Evolutionary conservation across 2,888 invertebrate genomes (phyloP).

Genomic region (Philhelius pedissequus): DNA sequence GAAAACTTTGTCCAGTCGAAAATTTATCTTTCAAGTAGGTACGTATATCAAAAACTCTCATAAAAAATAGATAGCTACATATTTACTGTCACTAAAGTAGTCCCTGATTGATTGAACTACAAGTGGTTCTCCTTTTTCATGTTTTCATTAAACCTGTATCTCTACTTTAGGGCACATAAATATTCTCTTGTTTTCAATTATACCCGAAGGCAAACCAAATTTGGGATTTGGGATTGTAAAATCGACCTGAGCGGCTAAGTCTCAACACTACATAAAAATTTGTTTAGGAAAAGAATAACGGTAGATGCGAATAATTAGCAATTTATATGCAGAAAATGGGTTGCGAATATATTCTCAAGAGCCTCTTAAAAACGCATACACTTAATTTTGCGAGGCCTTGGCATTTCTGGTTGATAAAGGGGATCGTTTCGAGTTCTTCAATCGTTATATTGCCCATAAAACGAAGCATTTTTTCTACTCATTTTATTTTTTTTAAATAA

Average conservation of each 20-base stretch:
- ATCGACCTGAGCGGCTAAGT: not conserved
- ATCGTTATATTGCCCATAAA: not conserved
- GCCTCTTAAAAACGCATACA: conserved; percentile 9
- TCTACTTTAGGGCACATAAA: no score
- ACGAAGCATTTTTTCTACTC: not conserved
- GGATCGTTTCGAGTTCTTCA: not conserved
- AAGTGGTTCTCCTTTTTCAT: not conserved
- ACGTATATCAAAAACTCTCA: not conserved
- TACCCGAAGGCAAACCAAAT: conserved; percentile 26
- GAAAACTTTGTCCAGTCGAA: not conserved
- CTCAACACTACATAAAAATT: not conserved
- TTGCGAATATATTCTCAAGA: not conserved
- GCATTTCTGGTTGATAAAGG: not conserved
- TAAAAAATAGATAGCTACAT: not conserved
- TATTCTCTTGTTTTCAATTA: not conserved
- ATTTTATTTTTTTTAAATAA: not conserved
- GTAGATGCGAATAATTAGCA: conserved; percentile 24
- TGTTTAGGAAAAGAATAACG: not conserved
- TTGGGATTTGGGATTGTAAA: conserved; percentile 13
- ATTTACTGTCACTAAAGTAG: not conserved
- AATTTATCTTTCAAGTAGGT: not conserved
- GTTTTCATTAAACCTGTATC: not conserved
- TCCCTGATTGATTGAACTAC: not conserved
- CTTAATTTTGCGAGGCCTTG: not conserved
- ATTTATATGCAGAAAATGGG: conserved; percentile 58